A percentile compares a stretch with the other conserved stretches of the same genome.
Conservation (phyloP, 23 tunicate genomes). For the Phallusia fumigata region DNA sequence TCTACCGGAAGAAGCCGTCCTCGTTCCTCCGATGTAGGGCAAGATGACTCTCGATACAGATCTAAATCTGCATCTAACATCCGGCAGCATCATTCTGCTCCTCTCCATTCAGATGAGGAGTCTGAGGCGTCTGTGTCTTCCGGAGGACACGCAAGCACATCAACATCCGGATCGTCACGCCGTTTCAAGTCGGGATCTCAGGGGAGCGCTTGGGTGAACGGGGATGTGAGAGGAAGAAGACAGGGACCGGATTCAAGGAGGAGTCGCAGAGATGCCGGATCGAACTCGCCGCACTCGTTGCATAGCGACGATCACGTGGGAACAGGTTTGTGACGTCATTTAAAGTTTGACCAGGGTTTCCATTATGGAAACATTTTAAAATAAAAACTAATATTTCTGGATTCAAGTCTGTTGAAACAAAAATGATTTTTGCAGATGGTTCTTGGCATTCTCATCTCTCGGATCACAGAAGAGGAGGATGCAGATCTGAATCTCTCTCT, state of each 20-base stretch:
- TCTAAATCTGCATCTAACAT: neutral
- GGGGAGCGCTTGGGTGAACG: neutral
- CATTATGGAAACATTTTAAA: too few species aligned
- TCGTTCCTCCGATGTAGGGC: neutral
- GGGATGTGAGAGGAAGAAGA: neutral
- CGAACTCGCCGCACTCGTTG: constrained; percentile 19
- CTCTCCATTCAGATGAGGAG: constrained; percentile 18
- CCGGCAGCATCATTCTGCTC: neutral
- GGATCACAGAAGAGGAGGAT: neutral
- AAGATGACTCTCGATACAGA: neutral
- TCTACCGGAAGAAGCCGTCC: neutral
- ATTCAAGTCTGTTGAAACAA: too few species aligned
- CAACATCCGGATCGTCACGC: constrained; percentile 19
- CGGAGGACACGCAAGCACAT: constrained; percentile 24
- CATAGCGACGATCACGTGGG: constrained; percentile 10
- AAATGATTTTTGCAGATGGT: neutral
- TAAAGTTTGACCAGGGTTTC: too few species aligned
- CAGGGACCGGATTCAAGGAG: neutral
- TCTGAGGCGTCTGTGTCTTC: constrained; percentile 17
- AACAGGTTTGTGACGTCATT: neutral
- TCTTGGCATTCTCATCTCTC: neutral
- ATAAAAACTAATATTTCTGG: too few species aligned
- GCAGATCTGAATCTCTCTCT: neutral
- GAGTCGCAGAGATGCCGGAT: neutral
- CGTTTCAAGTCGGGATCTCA: neutral